Base-by-base conservation (phyloP, 2,797 vertebrate species). In the Phataginus tricuspis region DNA sequence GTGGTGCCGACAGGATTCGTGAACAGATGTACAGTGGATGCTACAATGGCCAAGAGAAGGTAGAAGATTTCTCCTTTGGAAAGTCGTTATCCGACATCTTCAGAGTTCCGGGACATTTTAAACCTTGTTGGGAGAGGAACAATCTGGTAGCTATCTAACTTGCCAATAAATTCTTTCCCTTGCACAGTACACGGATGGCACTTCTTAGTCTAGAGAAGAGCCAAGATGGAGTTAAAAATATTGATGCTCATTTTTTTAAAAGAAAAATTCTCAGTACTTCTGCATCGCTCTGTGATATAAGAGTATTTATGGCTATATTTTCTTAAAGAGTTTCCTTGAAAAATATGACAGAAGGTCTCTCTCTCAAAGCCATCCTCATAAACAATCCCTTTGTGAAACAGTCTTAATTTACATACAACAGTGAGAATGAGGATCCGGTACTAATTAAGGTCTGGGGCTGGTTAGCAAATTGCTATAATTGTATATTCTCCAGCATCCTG, bases 371-470 rank as follows among this genome's bases (percentile, higher is more conserved):
- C 9, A 0, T 29, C 87, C 86, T 91, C 88, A 95, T 57, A 94
- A 94, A 95, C 90, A 92, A 86, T 49, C 78, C 83, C 95, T 97
- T 95, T 91, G 93, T 96, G 86, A 93, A 88, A 90, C 61, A 74
- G 59, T 90, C 94, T 96, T 96, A 29, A 96, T 97, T 98, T 98
- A 95, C 88, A 98, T 90, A 97, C 91, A 90, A 97, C 92, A 91
- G 91, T 94, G 91, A 96, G 93, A 96, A 39, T 0, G 11, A 87
- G 94, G 71, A 86, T 74, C 83, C 92, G 68, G 75, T 78, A 69
- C 92, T 96, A 96, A 97, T 96, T 96, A 95, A 95, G 92, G 94
- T 93, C 90, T 94, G 90, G 89, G 86, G 75, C 90, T 91, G 85
- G 90, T 91, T 95, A 96, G 88, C 92, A 97, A 97, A 96, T 96